Evolutionary conservation across 2,113 vertebrate species (phyloP).

Genomic region (Rhinolophus sinicus): DNA sequence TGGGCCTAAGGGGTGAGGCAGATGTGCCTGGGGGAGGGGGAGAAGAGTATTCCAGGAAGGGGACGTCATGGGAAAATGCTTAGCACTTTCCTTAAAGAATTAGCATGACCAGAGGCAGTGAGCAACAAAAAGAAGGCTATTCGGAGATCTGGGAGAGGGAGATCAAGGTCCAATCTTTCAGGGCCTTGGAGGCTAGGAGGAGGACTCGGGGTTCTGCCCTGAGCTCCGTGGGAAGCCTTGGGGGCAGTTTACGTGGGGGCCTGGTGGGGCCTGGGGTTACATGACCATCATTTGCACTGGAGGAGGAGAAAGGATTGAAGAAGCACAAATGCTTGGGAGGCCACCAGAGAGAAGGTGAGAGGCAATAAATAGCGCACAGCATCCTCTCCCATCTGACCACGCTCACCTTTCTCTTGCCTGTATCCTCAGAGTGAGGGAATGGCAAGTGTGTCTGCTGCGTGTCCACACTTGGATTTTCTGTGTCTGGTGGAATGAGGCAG

Average conservation of each 20-base stretch:
- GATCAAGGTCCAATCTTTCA: background rate
- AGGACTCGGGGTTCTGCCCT: background rate
- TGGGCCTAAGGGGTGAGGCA: background rate
- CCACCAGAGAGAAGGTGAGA: background rate
- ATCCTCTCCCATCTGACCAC: accelerated
- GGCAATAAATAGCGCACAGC: accelerated
- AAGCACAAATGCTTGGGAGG: background rate
- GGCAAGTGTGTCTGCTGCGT: accelerated
- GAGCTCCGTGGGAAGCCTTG: background rate
- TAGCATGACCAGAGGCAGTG: background rate
- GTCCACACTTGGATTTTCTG: background rate
- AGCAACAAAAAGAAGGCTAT: background rate
- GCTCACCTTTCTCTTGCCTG: background rate
- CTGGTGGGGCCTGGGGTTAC: background rate
- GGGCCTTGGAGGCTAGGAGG: background rate
- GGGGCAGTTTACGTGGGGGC: background rate
- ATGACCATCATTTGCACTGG: background rate
- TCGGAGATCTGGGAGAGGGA: background rate
- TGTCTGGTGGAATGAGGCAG: background rate
- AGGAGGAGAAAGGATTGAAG: background rate
- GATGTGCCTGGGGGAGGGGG: background rate
- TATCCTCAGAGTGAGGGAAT: background rate
- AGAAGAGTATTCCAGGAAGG: background rate
- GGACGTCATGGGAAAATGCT: accelerated
- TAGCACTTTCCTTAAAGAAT: background rate